These are phyloP conservation scores for Columba livia DNA, from an alignment of 2,113 vertebrate species.

Conservation along the genomic window DNA sequence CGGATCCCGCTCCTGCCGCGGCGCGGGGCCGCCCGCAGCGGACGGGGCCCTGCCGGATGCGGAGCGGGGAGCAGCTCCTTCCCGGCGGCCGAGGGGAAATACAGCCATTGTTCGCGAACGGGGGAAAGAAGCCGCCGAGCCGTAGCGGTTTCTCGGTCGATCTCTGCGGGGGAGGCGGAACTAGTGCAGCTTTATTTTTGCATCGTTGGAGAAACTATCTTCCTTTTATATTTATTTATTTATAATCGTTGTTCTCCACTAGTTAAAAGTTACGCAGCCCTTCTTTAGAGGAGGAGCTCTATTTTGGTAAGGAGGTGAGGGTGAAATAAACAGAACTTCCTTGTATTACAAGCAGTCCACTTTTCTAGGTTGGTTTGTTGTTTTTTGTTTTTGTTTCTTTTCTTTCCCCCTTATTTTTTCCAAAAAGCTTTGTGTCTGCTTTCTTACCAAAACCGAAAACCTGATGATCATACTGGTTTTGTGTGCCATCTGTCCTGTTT, in stretches of 20 bases:
- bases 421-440: fast-evolving
- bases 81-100: neutral
- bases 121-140: neutral
- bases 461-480: neutral
- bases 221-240: too few relatives aligned
- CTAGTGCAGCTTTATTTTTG: neutral
- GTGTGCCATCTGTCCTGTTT: neutral
- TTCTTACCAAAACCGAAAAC: fast-evolving
- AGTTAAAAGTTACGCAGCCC: neutral
- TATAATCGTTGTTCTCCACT: fast-evolving
- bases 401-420: neutral
- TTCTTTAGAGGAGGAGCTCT: neutral
- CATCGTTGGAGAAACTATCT: neutral
- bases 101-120: slow-evolving; percentile 31
- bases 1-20: neutral
- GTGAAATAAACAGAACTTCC: neutral
- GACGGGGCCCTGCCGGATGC: neutral
- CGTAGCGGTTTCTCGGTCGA: neutral
- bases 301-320: neutral
- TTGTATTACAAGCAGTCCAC: neutral
- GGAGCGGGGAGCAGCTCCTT: neutral
- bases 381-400: neutral
- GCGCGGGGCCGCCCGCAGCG: neutral
- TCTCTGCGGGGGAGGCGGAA: neutral
- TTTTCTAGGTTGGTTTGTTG: neutral